Percentiles rank a stretch among this genome's conserved stretches.
These are phyloP conservation scores for Trichonephila inaurata DNA, from an alignment of 1,140 invertebrate genomes.

Conservation along the genomic window DNA sequence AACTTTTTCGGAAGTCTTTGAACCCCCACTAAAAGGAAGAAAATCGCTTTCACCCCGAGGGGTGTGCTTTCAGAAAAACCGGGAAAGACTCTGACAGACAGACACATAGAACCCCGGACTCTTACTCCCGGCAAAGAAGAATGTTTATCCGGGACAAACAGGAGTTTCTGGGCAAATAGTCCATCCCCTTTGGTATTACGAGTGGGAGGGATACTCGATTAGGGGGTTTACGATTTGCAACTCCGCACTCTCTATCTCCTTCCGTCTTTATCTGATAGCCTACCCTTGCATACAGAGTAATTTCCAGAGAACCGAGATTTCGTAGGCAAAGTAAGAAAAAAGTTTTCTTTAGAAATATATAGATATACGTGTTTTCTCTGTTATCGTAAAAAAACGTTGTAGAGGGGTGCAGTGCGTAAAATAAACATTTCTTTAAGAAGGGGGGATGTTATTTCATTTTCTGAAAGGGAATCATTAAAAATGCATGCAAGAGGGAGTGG, in stretches of 20 bases:
- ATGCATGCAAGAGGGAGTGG: slow-evolving; percentile 2
- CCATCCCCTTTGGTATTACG: background rate
- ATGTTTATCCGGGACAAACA: slow-evolving; percentile 30
- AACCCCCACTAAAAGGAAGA: background rate
- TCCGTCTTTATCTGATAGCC: background rate
- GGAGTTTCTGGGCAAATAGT: slow-evolving; percentile 1
- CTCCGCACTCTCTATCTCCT: background rate
- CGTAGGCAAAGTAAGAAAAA: background rate
- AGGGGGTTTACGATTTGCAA: slow-evolving; percentile 30
- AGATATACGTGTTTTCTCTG: background rate
- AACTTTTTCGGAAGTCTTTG: background rate
- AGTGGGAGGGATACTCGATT: background rate
- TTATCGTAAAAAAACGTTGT: background rate
- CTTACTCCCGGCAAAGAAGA: background rate
- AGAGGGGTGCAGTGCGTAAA: background rate
- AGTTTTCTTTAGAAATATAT: no score
- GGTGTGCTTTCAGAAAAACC: background rate
- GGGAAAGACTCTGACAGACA: background rate
- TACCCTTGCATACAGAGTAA: background rate
- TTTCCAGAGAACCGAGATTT: background rate
- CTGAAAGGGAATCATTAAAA: background rate
- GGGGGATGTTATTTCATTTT: slow-evolving; percentile 9
- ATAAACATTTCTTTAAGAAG: slow-evolving; percentile 8
- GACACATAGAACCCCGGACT: background rate
- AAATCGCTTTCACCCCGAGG: background rate